phyloP scores from a whole-genome alignment of 2,888 invertebrate genomes.

The Mythimna impura region DNA sequence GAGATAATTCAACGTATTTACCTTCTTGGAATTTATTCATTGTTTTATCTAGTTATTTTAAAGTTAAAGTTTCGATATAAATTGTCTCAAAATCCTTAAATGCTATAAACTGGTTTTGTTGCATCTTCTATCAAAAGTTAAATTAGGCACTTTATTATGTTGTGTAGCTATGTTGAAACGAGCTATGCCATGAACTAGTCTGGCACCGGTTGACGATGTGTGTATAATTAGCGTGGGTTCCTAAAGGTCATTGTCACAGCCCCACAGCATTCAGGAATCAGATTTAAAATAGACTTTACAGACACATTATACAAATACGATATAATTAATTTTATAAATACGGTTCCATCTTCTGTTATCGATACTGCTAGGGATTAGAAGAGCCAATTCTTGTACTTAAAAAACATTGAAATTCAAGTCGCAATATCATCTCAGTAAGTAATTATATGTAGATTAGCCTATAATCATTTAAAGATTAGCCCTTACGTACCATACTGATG shows the following conservation, averaged over 20 bases:
- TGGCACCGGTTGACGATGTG: constrained; percentile 78
- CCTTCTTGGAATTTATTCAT: constrained; percentile 18
- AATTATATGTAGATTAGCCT: too few relatives aligned
- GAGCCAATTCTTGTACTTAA: not conserved
- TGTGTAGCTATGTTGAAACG: constrained; percentile 73
- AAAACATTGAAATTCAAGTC: too few relatives aligned
- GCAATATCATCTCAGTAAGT: too few relatives aligned
- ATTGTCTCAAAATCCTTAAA: constrained; percentile 17
- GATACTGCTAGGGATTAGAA: constrained; percentile 7
- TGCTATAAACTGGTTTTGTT: constrained; percentile 10
- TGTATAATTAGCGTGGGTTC: constrained; percentile 89
- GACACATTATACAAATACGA: constrained; percentile 48
- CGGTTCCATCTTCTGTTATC: constrained; percentile 31
- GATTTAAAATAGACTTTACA: constrained; percentile 80
- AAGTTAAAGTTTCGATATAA: constrained; percentile 1
- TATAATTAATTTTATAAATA: constrained; percentile 49
- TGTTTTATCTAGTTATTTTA: constrained; percentile 22
- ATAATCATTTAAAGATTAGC: too few relatives aligned
- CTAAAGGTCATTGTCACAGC: constrained; percentile 89
- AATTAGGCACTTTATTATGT: constrained; percentile 67
- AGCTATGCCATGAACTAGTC: constrained; percentile 80
- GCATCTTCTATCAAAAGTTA: constrained; percentile 59
- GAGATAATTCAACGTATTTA: constrained; percentile 42
- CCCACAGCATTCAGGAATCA: constrained; percentile 78
- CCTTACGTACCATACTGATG: too few relatives aligned